These are phyloP conservation scores for Acronicta alni DNA, from an alignment of 2,888 invertebrate species.

Conservation along the genomic window DNA sequence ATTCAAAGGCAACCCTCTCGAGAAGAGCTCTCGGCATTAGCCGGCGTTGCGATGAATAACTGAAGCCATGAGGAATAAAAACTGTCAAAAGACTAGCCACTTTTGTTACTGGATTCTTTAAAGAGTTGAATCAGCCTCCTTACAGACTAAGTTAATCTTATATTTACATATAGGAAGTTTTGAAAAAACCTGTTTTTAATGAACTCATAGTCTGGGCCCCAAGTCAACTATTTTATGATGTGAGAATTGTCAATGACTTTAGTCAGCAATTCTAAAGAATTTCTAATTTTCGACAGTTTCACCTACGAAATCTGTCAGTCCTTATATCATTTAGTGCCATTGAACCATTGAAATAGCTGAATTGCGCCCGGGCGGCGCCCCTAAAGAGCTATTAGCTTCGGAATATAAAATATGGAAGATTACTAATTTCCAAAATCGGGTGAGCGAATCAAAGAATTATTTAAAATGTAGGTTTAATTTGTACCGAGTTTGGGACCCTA, in stretches of 20 bases:
- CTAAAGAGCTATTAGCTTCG: neutral
- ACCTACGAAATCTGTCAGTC: too few relatives aligned
- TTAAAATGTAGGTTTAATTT: slow-evolving; percentile 7
- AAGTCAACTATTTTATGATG: too few relatives aligned
- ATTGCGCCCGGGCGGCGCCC: too few relatives aligned
- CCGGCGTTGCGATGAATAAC: slow-evolving; percentile 63
- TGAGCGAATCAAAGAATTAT: slow-evolving; percentile 14
- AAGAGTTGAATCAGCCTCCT: slow-evolving; percentile 35
- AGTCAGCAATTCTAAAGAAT: too few relatives aligned
- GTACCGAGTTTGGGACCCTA: slow-evolving; percentile 39
- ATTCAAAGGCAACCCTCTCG: slow-evolving; percentile 61
- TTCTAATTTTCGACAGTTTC: too few relatives aligned
- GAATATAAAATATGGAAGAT: neutral
- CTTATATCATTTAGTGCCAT: too few relatives aligned
- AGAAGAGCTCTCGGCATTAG: slow-evolving; percentile 67
- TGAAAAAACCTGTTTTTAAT: slow-evolving; percentile 9
- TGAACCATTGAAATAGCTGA: too few relatives aligned
- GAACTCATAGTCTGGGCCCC: neutral
- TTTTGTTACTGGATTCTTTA: slow-evolving; percentile 42
- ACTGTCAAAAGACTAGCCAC: slow-evolving; percentile 53
- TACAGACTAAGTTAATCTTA: slow-evolving; percentile 23
- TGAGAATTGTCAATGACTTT: too few relatives aligned
- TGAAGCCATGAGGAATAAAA: slow-evolving; percentile 52
- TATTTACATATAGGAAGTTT: slow-evolving; percentile 7
- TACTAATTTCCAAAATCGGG: neutral